Evolutionary conservation across 64 coral and sea anemone genomes (phyloP).

Genomic region (Stylophora pistillata): DNA sequence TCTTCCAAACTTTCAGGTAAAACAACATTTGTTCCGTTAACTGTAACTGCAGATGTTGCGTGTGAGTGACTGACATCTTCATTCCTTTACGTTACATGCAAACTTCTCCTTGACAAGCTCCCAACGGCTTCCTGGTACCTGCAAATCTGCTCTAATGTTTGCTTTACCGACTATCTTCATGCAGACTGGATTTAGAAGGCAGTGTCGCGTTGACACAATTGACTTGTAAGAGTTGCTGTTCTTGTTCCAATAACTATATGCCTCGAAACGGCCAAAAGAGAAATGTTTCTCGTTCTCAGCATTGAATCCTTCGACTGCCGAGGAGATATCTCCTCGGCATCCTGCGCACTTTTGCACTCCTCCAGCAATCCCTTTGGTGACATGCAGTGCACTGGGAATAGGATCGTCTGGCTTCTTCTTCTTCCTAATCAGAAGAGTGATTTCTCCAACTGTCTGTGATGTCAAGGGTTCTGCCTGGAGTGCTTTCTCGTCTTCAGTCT

Average conservation of each 20-base stretch:
- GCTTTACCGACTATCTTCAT: background rate
- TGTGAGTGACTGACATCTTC: no score
- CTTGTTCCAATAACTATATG: constrained; percentile 27
- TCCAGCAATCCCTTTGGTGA: background rate
- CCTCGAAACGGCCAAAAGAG: constrained; percentile 36
- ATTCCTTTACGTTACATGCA: background rate
- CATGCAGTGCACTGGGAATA: background rate
- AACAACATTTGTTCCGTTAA: no score
- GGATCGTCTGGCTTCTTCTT: constrained; percentile 5
- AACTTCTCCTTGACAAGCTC: background rate
- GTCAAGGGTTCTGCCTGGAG: constrained; percentile 1
- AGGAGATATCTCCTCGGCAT: background rate
- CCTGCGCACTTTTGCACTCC: background rate
- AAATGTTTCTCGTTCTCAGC: background rate
- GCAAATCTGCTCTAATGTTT: background rate
- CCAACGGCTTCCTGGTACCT: constrained; percentile 13
- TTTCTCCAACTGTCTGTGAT: background rate
- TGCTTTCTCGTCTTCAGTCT: background rate
- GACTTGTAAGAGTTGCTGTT: constrained; percentile 1
- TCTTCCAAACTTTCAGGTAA: no score
- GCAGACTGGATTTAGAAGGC: constrained; percentile 24
- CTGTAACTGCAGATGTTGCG: no score
- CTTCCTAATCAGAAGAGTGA: constrained; percentile 1
- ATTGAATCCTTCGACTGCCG: constrained; percentile 7
- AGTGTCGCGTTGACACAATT: constrained; percentile 17